These are phyloP conservation scores for Atrichornis clamosus DNA, from an alignment of 2,113 vertebrate genomes.

Conservation along the genomic window DNA sequence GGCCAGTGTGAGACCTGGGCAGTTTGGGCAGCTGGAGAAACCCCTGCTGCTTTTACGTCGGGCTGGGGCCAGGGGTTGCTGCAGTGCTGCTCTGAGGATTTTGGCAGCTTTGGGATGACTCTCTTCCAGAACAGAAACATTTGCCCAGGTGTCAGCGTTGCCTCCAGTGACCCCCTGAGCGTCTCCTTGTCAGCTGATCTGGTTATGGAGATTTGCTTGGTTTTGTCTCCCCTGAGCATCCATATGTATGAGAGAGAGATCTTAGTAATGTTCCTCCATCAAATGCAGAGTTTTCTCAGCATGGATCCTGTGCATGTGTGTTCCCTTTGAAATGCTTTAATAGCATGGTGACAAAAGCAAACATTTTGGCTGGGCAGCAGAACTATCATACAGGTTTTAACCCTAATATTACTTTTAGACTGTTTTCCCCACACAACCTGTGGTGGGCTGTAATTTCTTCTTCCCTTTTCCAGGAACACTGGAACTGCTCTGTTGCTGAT, in stretches of 20 bases:
- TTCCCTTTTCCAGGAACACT: not conserved
- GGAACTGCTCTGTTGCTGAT: not conserved
- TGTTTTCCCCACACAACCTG: not conserved
- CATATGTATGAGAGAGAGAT: not conserved
- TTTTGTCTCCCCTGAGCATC: not conserved
- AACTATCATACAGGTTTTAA: not conserved
- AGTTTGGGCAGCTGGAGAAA: not conserved
- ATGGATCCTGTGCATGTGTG: not conserved
- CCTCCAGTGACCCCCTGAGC: not conserved
- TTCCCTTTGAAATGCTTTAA: not conserved
- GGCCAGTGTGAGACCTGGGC: not conserved
- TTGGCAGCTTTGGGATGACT: not conserved
- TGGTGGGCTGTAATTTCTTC: not conserved
- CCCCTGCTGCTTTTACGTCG: fast-evolving
- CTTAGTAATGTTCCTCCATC: not conserved
- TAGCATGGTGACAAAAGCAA: not conserved
- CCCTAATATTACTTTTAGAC: not conserved
- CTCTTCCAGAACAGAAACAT: not conserved
- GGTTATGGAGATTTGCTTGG: not conserved
- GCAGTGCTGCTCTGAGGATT: not conserved
- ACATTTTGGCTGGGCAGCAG: not conserved
- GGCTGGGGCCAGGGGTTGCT: not conserved
- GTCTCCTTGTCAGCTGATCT: not conserved
- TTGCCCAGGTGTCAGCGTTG: not conserved
- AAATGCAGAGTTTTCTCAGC: not conserved